These are phyloP conservation scores for Sylvietta virens DNA, from an alignment of 2,113 vertebrate species.

Conservation along the genomic window DNA sequence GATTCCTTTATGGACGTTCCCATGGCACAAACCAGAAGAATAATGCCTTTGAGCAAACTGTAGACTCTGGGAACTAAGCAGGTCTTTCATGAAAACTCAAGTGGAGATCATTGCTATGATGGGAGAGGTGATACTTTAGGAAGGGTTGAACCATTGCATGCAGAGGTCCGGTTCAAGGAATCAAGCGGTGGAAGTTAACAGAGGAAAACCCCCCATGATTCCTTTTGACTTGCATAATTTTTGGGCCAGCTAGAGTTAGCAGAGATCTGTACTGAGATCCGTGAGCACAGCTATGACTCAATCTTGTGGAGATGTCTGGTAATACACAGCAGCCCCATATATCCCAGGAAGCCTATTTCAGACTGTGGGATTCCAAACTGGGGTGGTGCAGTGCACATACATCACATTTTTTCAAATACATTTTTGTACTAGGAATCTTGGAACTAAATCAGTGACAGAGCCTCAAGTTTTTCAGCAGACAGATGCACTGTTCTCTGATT, in stretches of 20 bases:
- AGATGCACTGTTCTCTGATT: neutral
- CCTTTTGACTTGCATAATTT: neutral
- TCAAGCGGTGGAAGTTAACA: neutral
- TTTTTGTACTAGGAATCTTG: neutral
- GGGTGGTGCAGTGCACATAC: neutral
- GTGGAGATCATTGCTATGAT: neutral
- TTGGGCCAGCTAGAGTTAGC: neutral
- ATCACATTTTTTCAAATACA: neutral
- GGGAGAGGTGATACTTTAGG: neutral
- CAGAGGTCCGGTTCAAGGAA: neutral
- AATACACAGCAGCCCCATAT: fast-evolving
- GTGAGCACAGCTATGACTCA: neutral
- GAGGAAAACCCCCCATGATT: neutral
- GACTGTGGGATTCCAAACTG: neutral
- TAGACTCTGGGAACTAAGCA: neutral
- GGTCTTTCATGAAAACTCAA: neutral
- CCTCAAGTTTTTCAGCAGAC: neutral
- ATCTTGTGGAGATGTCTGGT: neutral
- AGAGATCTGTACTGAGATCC: neutral
- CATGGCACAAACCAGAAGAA: neutral
- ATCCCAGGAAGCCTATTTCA: neutral
- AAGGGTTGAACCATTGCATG: neutral
- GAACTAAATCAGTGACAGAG: neutral
- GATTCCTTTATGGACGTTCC: neutral
- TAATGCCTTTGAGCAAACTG: neutral